These are phyloP conservation scores for Synergus gifuensis DNA, from an alignment of 2,888 invertebrate genomes.

Conservation along the genomic window DNA sequence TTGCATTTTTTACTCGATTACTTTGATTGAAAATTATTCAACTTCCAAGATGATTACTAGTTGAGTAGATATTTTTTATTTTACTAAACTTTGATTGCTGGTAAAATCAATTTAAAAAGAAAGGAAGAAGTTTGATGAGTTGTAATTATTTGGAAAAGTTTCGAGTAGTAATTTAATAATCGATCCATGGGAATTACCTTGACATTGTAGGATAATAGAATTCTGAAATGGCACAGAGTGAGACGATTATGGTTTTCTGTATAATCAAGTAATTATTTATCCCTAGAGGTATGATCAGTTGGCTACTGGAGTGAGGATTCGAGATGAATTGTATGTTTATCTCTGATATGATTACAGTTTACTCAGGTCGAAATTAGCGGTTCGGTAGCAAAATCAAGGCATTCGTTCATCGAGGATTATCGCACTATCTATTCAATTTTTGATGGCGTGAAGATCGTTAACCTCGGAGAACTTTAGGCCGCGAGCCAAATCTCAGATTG, in stretches of 20 bases:
- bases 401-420: constrained; percentile 21
- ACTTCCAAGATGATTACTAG: background rate
- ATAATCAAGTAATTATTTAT: constrained; percentile 24
- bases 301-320: background rate
- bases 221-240: background rate
- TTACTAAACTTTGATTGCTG: too few species aligned
- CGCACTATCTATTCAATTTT: constrained; percentile 47
- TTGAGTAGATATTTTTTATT: background rate
- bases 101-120: too few species aligned
- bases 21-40: background rate
- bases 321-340: background rate
- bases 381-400: constrained; percentile 20
- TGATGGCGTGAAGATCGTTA: constrained; percentile 70
- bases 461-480: constrained; percentile 74
- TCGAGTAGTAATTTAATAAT: background rate
- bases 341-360: background rate
- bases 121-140: too few species aligned
- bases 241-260: background rate
- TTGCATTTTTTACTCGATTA: background rate
- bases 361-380: background rate
- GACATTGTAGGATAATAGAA: background rate
- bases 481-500: constrained; percentile 73
- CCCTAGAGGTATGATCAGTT: background rate
- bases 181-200: background rate
- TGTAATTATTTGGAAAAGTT: background rate